phyloP scores from a whole-genome alignment of 2,797 vertebrate species.

The Picus viridis region DNA sequence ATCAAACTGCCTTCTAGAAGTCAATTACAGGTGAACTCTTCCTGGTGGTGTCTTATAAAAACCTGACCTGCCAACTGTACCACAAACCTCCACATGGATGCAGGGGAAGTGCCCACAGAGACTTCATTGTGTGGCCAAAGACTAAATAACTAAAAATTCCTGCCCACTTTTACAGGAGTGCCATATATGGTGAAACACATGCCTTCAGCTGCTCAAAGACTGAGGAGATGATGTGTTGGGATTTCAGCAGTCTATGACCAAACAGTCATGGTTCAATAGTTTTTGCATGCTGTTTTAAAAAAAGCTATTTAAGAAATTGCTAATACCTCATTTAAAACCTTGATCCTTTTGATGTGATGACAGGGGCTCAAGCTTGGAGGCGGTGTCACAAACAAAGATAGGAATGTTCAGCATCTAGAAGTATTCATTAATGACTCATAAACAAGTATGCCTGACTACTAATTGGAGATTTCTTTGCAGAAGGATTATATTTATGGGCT shows the following conservation, averaged over 20 bases:
- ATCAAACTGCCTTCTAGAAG: not conserved
- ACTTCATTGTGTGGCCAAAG: fast-evolving
- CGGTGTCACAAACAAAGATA: conserved; percentile 55
- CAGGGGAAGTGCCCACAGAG: not conserved
- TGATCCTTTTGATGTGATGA: conserved; percentile 63
- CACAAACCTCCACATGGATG: not conserved
- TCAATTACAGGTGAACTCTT: not conserved
- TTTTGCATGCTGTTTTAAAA: conserved; percentile 38
- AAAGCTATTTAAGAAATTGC: conserved; percentile 45
- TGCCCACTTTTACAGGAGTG: not conserved
- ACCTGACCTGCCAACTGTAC: not conserved
- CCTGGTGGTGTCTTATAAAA: not conserved
- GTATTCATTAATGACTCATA: conserved; percentile 73
- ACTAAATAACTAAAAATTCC: not conserved
- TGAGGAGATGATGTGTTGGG: not conserved
- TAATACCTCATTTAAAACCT: conserved; percentile 54
- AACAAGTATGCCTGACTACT: conserved; percentile 25
- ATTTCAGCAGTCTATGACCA: conserved; percentile 9
- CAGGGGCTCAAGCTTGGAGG: conserved; percentile 55
- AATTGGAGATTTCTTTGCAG: conserved; percentile 63
- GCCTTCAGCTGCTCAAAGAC: not conserved
- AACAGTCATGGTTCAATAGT: conserved; percentile 43
- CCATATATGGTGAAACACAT: not conserved
- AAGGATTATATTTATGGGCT: conserved; percentile 37
- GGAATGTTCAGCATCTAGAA: conserved; percentile 54